Percentiles rank a stretch among this genome's conserved stretches.
These are phyloP conservation scores for Pedetes capensis DNA, from an alignment of 2,113 vertebrate genomes.

Conservation along the genomic window DNA sequence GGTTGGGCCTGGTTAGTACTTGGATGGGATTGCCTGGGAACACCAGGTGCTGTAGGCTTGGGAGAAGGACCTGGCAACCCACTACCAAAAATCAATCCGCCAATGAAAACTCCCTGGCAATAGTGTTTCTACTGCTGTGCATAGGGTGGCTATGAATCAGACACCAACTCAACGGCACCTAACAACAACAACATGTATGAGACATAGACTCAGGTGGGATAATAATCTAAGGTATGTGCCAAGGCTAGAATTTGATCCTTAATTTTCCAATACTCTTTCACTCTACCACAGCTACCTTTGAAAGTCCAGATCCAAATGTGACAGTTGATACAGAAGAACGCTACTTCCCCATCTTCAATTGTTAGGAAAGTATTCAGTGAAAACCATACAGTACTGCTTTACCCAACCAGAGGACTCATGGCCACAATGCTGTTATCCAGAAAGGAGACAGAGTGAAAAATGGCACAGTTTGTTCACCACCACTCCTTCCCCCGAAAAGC, in stretches of 20 bases:
- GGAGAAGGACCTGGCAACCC: too few relatives aligned
- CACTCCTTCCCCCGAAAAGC: background rate
- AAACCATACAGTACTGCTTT: background rate
- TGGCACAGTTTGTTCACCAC: background rate
- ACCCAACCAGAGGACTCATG: background rate
- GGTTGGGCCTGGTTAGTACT: too few relatives aligned
- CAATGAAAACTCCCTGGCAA: too few relatives aligned
- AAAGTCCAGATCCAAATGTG: background rate
- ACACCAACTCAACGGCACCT: too few relatives aligned
- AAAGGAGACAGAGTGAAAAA: background rate
- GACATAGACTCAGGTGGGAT: background rate
- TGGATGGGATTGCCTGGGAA: too few relatives aligned
- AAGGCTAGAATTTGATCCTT: background rate
- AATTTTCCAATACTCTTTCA: background rate
- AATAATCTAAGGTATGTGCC: rapidly evolving
- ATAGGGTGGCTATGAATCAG: too few relatives aligned
- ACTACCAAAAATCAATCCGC: too few relatives aligned
- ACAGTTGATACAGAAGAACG: background rate
- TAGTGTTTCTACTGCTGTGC: too few relatives aligned
- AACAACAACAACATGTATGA: too few relatives aligned
- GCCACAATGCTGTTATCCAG: background rate
- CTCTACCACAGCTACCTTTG: too few relatives aligned
- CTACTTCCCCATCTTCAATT: background rate
- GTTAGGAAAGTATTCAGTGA: background rate
- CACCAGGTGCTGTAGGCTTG: too few relatives aligned